Percentiles rank a stretch among this genome's conserved stretches.
Evolutionary conservation across 2,797 vertebrate genomes (phyloP).

Genomic region (Spinibarbus caldwelli): DNA sequence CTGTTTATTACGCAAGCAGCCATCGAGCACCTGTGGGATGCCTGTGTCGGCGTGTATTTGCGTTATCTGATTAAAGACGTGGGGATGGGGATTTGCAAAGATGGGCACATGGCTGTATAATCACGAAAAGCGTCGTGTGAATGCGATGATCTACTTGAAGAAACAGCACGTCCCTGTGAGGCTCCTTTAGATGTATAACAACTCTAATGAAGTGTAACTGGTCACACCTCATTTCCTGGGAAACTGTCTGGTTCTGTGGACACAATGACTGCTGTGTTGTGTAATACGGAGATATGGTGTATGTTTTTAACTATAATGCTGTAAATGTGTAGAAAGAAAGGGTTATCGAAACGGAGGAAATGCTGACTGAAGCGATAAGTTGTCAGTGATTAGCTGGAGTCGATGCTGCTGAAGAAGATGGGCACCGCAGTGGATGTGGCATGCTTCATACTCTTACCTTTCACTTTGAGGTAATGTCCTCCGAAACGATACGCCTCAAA

Average conservation of each 20-base stretch:
- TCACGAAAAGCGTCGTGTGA: not conserved
- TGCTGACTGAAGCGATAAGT: not conserved
- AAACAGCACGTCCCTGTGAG: not conserved
- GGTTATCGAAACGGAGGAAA: not conserved
- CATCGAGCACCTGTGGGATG: not conserved
- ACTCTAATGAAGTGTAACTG: not conserved
- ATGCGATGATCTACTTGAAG: not conserved
- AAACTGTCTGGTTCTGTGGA: not conserved
- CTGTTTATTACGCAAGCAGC: constrained; percentile 10
- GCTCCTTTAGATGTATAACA: not conserved
- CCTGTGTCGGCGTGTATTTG: not conserved
- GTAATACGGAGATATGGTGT: not conserved
- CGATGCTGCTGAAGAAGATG: not conserved
- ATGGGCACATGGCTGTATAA: not conserved
- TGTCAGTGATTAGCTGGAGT: not conserved
- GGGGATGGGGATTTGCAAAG: constrained; percentile 10
- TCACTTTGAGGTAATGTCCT: constrained; percentile 93
- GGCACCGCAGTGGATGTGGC: not conserved
- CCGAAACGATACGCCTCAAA: constrained; percentile 94
- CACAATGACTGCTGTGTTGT: not conserved
- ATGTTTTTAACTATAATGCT: not conserved
- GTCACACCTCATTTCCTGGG: not conserved
- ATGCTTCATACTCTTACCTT: constrained; percentile 77
- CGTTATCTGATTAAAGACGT: constrained; percentile 17
- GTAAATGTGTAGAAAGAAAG: not conserved